These are phyloP conservation scores for Heterohyrax brucei DNA, from an alignment of 2,797 vertebrate genomes.

Conservation along the genomic window DNA sequence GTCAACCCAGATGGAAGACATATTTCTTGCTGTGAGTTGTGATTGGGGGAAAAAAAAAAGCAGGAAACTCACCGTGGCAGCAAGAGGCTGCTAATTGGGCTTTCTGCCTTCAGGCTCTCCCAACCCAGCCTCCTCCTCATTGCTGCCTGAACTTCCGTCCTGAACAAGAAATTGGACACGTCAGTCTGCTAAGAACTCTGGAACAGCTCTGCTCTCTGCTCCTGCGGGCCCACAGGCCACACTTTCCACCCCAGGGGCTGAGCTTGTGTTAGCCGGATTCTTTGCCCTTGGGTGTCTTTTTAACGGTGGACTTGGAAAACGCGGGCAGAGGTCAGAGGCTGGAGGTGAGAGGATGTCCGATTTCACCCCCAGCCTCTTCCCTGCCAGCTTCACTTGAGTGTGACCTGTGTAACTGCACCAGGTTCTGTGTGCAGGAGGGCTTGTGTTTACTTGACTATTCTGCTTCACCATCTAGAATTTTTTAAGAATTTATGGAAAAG, in stretches of 20 bases:
- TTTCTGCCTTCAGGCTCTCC: conserved; percentile 10
- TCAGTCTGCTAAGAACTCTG: background rate
- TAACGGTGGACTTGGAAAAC: background rate
- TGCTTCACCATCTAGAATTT: background rate
- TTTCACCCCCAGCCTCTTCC: background rate
- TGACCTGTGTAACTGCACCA: rapidly evolving
- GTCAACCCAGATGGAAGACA: conserved; percentile 9
- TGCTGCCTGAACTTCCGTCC: background rate
- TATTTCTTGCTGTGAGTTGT: conserved; percentile 40
- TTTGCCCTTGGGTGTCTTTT: background rate
- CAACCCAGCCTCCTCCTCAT: background rate
- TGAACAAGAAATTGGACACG: conserved; percentile 18
- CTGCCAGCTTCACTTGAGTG: background rate
- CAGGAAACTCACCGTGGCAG: background rate
- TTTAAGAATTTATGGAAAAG: background rate
- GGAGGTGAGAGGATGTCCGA: background rate
- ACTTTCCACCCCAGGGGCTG: background rate
- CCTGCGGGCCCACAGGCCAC: background rate
- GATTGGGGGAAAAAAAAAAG: background rate
- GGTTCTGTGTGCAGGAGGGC: background rate
- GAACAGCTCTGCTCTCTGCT: background rate
- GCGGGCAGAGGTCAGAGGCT: background rate
- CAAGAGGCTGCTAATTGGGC: conserved; percentile 48
- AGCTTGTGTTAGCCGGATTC: background rate
- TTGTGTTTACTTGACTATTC: rapidly evolving